Percentiles rank a stretch among this genome's conserved stretches.
Conservation (phyloP, 2,113 vertebrate genomes). For the Megaleporinus macrocephalus region DNA sequence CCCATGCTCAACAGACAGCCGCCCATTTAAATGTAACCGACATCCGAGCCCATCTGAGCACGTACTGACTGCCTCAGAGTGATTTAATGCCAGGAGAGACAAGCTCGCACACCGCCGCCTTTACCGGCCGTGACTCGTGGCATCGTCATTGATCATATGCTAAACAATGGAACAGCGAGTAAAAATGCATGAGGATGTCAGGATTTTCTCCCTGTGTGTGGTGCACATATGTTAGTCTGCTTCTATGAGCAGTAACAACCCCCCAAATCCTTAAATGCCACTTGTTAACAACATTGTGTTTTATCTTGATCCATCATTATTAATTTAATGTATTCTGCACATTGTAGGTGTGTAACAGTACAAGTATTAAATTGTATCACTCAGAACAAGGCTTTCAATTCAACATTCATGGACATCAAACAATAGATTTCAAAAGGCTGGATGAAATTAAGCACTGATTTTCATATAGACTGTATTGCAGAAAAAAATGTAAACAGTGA, state of each 20-base stretch:
- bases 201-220: constrained; percentile 25
- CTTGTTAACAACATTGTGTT: constrained; percentile 15
- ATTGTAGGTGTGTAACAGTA: too few relatives aligned
- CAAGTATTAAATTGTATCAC: too few relatives aligned
- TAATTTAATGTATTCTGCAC: too few relatives aligned
- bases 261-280: constrained; percentile 26
- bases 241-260: constrained; percentile 34
- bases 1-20: constrained; percentile 48
- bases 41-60: constrained; percentile 12
- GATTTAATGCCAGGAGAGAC: constrained; percentile 37
- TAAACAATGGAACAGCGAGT: constrained; percentile 37
- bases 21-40: constrained; percentile 51
- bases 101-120: constrained; percentile 40
- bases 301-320: neutral
- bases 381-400: too few relatives aligned
- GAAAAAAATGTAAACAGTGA: too few relatives aligned
- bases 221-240: constrained; percentile 28
- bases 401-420: too few relatives aligned
- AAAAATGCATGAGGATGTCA: constrained; percentile 37
- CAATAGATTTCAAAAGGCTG: too few relatives aligned
- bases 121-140: constrained; percentile 56
- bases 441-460: too few relatives aligned
- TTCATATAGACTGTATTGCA: too few relatives aligned
- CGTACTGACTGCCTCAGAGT: neutral
- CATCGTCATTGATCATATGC: constrained; percentile 35